phyloP scores from a whole-genome alignment of 2,113 vertebrate genomes.

The Perca schrenkii region DNA sequence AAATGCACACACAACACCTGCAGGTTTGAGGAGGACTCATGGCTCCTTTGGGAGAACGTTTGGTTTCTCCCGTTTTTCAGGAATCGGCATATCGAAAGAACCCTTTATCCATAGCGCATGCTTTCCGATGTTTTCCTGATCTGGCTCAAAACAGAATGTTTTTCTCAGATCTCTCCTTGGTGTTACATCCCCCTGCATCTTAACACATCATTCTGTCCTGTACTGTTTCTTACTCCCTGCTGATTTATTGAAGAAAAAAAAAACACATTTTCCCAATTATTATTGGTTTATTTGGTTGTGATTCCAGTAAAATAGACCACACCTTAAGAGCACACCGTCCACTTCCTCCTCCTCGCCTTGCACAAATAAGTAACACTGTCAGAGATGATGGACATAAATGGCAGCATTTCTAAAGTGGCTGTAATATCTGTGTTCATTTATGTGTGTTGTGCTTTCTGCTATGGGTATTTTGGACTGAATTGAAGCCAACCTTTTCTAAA shows the following conservation, averaged over 20 bases:
- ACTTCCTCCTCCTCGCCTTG: not conserved
- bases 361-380: not conserved
- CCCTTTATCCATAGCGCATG: not conserved
- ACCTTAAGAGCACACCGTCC: not conserved
- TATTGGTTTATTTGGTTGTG: not conserved
- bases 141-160: not conserved
- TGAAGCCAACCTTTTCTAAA: not conserved
- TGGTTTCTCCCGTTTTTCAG: not conserved
- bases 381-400: not conserved
- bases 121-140: constrained; percentile 3
- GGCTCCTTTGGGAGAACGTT: not conserved
- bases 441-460: not conserved
- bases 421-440: not conserved
- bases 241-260: not conserved
- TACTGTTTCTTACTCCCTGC: not conserved
- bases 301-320: not conserved
- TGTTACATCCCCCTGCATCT: not conserved
- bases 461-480: not conserved
- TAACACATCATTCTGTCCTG: not conserved
- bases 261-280: not conserved
- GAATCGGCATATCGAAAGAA: constrained; percentile 11
- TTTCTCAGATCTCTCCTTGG: not conserved
- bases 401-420: not conserved
- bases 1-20: constrained; percentile 47
- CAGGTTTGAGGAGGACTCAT: not conserved